Evolutionary conservation across 2,113 vertebrate species (phyloP), one percentile per base, ranked within the genome.

Genomic region (Erinaceus europaeus): DNA sequence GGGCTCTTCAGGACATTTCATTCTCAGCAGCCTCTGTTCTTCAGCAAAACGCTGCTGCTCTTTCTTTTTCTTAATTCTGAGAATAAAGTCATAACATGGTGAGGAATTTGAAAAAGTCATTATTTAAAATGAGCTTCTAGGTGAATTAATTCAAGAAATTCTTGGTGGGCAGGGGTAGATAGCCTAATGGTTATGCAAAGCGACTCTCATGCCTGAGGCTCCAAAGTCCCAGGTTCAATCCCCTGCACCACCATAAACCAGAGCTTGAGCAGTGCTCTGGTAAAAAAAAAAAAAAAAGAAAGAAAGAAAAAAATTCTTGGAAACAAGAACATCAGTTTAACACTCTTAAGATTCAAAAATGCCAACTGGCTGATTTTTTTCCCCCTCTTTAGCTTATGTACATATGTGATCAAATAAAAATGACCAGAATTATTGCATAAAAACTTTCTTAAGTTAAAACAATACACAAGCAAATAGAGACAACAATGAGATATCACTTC

Each of bases 11-110:
- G 32, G 89, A 0, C 79, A 92, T 9, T 53, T 88, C 15, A 4
- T 9, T 67, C 82, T 90, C 73, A 71, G 62, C 75, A 98, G 93
- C 82, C 80, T 96, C 91, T 92, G 96, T 94, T 99, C 98, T 69
- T 98, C 98, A 18, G 86, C 94, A 62, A 93, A 68, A 29, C 98
- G 97, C 62, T 96, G 88, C 5, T 94, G 95, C 62, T 99, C 99
- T 90, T 98, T 98, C 93, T 97, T 96, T 13, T 94, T 96, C 96
- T 99, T 99, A 76, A 99, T 98, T 95, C 99, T 98, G 94, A 57
- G 50, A 83, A 65, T 25, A 91, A 85, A 85, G 32, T 69, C 71
- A 82, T 36, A 79, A 80, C 4, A 65, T 9, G 4, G 46, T 84
- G 69, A 0, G 0, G 3, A 85, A 86, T 82, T 94, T 88, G 52